phyloP scores from a whole-genome alignment of 2,888 invertebrate species.

The Sisyra nigra region DNA sequence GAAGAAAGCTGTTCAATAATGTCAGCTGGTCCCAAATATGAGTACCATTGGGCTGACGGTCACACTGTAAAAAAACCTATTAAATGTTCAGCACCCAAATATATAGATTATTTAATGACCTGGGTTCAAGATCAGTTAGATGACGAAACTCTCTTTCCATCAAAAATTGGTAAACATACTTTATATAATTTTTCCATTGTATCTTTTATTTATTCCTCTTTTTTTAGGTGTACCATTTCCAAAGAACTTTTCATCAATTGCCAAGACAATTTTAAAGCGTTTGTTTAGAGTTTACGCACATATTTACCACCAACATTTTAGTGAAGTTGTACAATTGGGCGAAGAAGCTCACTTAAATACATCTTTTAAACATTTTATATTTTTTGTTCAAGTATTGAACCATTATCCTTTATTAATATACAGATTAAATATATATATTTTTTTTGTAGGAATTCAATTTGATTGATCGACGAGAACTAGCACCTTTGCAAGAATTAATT shows the following conservation, averaged over 20 bases:
- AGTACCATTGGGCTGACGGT: constrained; percentile 99
- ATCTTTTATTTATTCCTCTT: constrained; percentile 49
- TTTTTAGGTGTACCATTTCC: constrained; percentile 86
- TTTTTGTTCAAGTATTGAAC: constrained; percentile 73
- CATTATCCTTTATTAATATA: not conserved
- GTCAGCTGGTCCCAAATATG: constrained; percentile 98
- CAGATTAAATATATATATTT: not conserved
- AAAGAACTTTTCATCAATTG: constrained; percentile 90
- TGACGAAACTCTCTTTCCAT: constrained; percentile 95
- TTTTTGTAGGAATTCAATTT: constrained; percentile 82
- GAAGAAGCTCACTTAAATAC: constrained; percentile 99
- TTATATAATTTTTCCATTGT: too few relatives aligned
- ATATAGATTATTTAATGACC: constrained; percentile 98
- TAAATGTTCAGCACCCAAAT: constrained; percentile 97
- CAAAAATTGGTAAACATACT: constrained; percentile 93
- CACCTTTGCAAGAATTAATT: constrained; percentile 93
- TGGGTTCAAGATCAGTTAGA: constrained; percentile 99
- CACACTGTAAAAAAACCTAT: constrained; percentile 96
- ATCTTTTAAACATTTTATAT: constrained; percentile 99
- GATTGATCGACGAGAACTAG: constrained; percentile 91
- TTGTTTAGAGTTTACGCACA: constrained; percentile 98
- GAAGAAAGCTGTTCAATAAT: constrained; percentile 95
- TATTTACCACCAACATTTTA: constrained; percentile 98
- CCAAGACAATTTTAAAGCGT: constrained; percentile 95
- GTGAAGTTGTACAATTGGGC: constrained; percentile 91